A percentile compares a stretch with the other conserved stretches of the same genome.
Evolutionary conservation across 2,113 vertebrate genomes (phyloP).

Genomic region (Lates calcarifer): DNA sequence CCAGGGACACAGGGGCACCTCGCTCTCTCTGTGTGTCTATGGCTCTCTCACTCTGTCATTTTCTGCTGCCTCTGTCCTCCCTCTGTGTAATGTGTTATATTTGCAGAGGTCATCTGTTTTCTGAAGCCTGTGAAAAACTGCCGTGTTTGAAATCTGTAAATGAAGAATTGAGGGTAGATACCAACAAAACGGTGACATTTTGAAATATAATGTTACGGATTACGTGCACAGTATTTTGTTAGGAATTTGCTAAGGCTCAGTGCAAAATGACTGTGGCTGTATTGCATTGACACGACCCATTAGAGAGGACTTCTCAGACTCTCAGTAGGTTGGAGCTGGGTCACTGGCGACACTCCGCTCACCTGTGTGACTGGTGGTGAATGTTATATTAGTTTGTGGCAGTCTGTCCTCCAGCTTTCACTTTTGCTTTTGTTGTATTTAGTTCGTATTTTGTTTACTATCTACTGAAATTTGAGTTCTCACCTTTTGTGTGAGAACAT

Average conservation of each 20-base stretch:
- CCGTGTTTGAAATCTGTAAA: too few species aligned
- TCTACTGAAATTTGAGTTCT: not conserved
- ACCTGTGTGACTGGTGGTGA: not conserved
- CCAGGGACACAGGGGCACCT: conserved; percentile 78
- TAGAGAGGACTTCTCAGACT: not conserved
- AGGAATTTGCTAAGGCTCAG: too few species aligned
- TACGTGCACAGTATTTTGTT: too few species aligned
- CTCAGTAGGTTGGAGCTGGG: not conserved
- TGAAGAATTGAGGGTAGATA: too few species aligned
- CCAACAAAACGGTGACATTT: too few species aligned
- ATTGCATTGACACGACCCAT: not conserved
- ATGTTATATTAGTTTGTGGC: too few species aligned
- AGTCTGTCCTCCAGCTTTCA: too few species aligned
- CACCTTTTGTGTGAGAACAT: not conserved
- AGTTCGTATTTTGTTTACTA: not conserved
- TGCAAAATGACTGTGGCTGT: not conserved
- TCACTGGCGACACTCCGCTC: not conserved
- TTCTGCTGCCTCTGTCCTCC: conserved; percentile 16
- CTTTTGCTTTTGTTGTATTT: not conserved
- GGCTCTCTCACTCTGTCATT: conserved; percentile 44
- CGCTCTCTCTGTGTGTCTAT: too few species aligned
- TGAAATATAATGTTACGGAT: too few species aligned
- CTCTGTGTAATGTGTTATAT: not conserved
- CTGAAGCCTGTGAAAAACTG: not conserved
- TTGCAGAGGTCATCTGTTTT: not conserved